phyloP scores from a whole-genome alignment of 37 sponge, comb jelly and placozoan genomes.

The Halichondria panicea region DNA sequence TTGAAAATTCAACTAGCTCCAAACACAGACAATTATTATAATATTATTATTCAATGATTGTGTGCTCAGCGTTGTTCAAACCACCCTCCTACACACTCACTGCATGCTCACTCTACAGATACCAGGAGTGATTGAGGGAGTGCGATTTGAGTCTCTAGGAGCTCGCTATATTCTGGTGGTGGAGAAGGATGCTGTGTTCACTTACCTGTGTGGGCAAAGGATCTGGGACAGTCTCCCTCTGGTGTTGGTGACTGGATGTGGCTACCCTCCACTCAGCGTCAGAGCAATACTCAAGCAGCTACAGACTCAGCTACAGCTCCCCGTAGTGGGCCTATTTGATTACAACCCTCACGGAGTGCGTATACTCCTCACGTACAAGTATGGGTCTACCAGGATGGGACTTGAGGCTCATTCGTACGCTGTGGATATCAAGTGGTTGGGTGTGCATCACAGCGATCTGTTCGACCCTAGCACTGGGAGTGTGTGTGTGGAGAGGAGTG shows the following conservation, averaged over 20 bases:
- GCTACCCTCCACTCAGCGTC: conserved; percentile 92
- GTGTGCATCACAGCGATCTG: conserved; percentile 78
- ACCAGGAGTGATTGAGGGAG: conserved; percentile 74
- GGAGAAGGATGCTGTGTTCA: conserved; percentile 98
- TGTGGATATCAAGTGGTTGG: conserved; percentile 83
- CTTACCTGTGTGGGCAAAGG: conserved; percentile 84
- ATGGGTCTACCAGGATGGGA: conserved; percentile 90
- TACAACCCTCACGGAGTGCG: conserved; percentile 96
- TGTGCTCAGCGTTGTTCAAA: not conserved
- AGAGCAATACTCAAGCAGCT: conserved; percentile 72
- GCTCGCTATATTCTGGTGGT: conserved; percentile 94
- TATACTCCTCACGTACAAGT: conserved; percentile 92
- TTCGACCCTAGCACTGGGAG: conserved; percentile 16
- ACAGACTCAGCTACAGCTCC: conserved; percentile 53
- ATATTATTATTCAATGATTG: not conserved
- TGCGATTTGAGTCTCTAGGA: conserved; percentile 75
- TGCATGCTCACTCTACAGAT: conserved; percentile 33
- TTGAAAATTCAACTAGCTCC: too few species aligned
- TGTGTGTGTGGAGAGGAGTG: conserved; percentile 17
- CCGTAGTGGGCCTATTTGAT: conserved; percentile 93
- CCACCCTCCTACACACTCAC: not conserved
- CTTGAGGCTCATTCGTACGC: conserved; percentile 73
- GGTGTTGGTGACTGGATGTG: conserved; percentile 93
- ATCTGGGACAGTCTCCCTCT: conserved; percentile 93
- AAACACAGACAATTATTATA: too few species aligned